A percentile compares a stretch with the other conserved stretches of the same genome.
These are phyloP conservation scores for Drosophila prostipennis DNA, from an alignment of 2,888 invertebrate species.

Conservation along the genomic window DNA sequence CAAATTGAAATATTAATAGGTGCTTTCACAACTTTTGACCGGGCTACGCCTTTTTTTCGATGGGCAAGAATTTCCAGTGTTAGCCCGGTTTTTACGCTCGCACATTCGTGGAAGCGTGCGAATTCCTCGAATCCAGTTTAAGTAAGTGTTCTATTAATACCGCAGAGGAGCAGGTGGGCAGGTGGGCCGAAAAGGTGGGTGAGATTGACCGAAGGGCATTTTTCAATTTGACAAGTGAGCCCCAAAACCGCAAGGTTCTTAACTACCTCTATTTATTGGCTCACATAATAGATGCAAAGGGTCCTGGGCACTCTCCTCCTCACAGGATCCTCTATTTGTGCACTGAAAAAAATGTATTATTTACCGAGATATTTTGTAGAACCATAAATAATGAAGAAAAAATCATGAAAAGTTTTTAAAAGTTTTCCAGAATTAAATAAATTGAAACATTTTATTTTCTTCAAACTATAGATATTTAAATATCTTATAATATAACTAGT, in stretches of 20 bases:
- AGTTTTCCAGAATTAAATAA: no score
- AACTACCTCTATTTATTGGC: conserved; percentile 81
- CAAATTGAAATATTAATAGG: background rate
- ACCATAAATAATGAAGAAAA: no score
- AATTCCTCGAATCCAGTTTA: conserved; percentile 35
- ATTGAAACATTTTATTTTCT: no score
- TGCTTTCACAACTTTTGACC: conserved; percentile 26
- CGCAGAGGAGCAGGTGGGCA: background rate
- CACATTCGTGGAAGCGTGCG: conserved; percentile 48
- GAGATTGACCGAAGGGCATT: conserved; percentile 47
- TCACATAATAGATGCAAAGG: conserved; percentile 70
- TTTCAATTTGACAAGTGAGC: conserved; percentile 79
- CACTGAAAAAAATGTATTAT: background rate
- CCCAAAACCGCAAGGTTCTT: conserved; percentile 77
- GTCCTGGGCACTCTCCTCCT: background rate
- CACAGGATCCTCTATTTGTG: background rate
- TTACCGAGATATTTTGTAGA: no score
- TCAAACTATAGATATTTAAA: no score
- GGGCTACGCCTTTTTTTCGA: background rate
- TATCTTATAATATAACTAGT: no score
- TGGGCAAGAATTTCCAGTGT: conserved; percentile 1
- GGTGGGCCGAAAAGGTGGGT: background rate
- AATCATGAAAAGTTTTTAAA: no score
- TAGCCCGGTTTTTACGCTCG: conserved; percentile 38
- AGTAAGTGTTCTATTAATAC: conserved; percentile 28